A percentile compares a stretch with the other conserved stretches of the same genome.
Conservation (phyloP, 2,113 vertebrate genomes). For the Acrocephalus kingi region DNA sequence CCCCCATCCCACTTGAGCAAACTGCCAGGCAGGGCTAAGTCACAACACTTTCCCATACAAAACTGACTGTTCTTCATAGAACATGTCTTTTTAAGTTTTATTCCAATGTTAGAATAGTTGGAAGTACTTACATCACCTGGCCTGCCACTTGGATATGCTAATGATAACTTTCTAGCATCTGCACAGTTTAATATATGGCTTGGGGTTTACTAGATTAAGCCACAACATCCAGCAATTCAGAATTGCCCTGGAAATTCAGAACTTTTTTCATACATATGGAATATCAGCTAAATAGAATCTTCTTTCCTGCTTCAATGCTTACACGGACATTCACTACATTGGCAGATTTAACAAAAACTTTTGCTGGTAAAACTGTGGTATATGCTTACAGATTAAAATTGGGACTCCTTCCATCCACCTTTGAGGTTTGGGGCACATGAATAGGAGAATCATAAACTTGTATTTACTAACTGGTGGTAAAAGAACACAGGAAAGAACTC, state of each 20-base stretch:
- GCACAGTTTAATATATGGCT: not conserved
- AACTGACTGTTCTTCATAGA: not conserved
- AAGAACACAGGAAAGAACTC: not conserved
- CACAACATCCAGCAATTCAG: not conserved
- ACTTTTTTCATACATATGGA: not conserved
- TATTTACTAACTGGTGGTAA: not conserved
- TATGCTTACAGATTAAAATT: not conserved
- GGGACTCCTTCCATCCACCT: not conserved
- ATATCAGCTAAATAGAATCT: not conserved
- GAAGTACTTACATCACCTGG: not conserved
- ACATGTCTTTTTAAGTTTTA: not conserved
- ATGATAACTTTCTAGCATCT: not conserved
- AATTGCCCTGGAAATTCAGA: not conserved
- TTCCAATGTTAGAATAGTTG: not conserved
- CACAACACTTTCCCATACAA: not conserved
- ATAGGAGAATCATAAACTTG: not conserved
- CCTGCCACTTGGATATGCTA: not conserved
- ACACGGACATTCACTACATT: not conserved
- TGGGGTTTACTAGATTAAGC: not conserved
- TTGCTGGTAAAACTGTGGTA: not conserved
- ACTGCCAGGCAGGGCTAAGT: not conserved
- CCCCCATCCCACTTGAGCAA: not conserved
- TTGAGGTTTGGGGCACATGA: not conserved
- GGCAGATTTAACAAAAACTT: not conserved
- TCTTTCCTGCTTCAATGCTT: not conserved